Base-by-base conservation (phyloP, 2,888 invertebrate genomes). In the Drosophila falleni region DNA sequence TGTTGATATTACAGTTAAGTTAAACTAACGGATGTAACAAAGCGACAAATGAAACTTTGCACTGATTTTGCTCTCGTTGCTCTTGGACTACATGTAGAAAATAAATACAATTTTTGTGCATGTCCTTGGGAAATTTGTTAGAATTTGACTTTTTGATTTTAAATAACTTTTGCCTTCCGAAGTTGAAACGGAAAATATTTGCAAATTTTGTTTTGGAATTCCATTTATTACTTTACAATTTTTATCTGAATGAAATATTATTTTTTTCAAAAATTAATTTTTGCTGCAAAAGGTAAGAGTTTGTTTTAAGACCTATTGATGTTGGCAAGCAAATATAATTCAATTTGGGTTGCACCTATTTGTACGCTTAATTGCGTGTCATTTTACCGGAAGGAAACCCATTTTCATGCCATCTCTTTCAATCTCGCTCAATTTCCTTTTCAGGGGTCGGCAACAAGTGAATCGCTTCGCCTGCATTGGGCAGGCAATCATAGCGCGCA, bases 401-500 rank as follows among this genome's bases (percentile, higher is more conserved):
- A 58, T 61, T 68, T 64, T 68, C 35, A 78, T 63, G 51, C 31
- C 49, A 41, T 44, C 49, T 51, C 23, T 55, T 42, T 56, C 49
- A 33, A 37, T 54, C 50, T 63, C 16, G 23, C 16, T 62, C 6
- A 37, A 47, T 71, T 71, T 80, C 56, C 41, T 64, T 78, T 31
- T n/a, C 72, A 66, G 29, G 29, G 5, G 50, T 9, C 33, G 49
- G 80, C 81, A 88, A 82, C 77, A 85, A 83, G 86, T 88, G 69
- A 42, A 46, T 41, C 56, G 15, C 23, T 26, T 29, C 42, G 53
- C 65, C 65, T 82, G 83, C 66, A 31, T 44, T 23, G 50, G 62
- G 65, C 82, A 72, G 81, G 78, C 75, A 78, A 88, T 80, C 54
- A 51, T 66, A 67, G 35, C 78, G 72, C 66, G 69, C 87, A 81